These are phyloP conservation scores for Spodoptera littoralis DNA, from an alignment of 2,888 invertebrate genomes.

Conservation along the genomic window DNA sequence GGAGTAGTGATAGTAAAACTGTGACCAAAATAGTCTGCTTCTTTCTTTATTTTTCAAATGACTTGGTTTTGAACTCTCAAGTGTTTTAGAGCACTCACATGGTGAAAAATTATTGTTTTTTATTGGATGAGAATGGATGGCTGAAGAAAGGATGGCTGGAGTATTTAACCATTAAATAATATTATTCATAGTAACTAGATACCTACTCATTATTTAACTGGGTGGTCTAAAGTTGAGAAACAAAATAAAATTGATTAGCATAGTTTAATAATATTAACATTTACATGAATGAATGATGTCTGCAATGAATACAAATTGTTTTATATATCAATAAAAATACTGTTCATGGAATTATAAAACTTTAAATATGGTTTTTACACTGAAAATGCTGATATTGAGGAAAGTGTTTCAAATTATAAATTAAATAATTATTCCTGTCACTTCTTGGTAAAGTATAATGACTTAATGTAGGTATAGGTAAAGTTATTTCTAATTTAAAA, in stretches of 20 bases:
- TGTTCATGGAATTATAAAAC: constrained; percentile 20
- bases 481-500: background rate
- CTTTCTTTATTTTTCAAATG: constrained; percentile 62
- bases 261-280: constrained; percentile 33
- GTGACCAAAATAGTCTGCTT: constrained; percentile 51
- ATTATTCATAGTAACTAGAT: no score
- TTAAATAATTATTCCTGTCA: constrained; percentile 4
- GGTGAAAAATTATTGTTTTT: no score
- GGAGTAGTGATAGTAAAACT: constrained; percentile 36
- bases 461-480: no score
- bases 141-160: no score
- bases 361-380: constrained; percentile 9
- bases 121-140: no score
- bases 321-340: constrained; percentile 25
- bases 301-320: constrained; percentile 30
- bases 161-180: no score
- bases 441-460: constrained; percentile 1
- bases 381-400: constrained; percentile 3
- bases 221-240: constrained; percentile 27
- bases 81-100: constrained; percentile 36
- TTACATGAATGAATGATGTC: constrained; percentile 39
- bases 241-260: constrained; percentile 16
- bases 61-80: constrained; percentile 24
- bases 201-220: background rate
- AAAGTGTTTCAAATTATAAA: constrained; percentile 14